Conservation (phyloP, 2,888 invertebrate species). For the Drosophila emarginata region DNA sequence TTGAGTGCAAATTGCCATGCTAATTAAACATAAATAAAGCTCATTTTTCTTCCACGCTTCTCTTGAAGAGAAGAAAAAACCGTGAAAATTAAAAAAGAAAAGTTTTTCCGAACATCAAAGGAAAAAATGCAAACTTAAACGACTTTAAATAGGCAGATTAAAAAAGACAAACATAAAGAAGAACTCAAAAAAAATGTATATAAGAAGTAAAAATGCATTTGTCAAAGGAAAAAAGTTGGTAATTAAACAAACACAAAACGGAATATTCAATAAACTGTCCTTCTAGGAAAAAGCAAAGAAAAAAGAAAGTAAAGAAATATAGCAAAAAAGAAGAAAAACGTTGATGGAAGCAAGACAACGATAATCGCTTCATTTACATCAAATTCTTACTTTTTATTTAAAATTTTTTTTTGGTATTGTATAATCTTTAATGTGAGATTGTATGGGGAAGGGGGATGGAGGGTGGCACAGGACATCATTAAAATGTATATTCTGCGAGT, state of each 20-base stretch:
- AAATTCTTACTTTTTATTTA: slow-evolving; percentile 17
- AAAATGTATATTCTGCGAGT: slow-evolving; percentile 4
- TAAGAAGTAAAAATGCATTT: slow-evolving; percentile 52
- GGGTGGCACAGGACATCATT: slow-evolving; percentile 18
- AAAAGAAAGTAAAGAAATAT: slow-evolving; percentile 13
- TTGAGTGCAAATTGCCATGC: slow-evolving; percentile 49
- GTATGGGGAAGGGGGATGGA: neutral
- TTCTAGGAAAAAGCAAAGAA: slow-evolving; percentile 12
- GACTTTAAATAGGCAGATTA: slow-evolving; percentile 74
- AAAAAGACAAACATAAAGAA: slow-evolving; percentile 35
- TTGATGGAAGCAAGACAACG: slow-evolving; percentile 51
- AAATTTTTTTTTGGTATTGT: slow-evolving; percentile 4
- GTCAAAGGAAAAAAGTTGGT: slow-evolving; percentile 69
- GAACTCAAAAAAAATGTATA: slow-evolving; percentile 16
- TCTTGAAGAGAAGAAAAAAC: slow-evolving; percentile 19
- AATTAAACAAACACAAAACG: slow-evolving; percentile 76
- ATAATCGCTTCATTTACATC: slow-evolving; percentile 58
- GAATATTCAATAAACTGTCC: slow-evolving; percentile 69
- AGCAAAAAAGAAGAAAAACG: slow-evolving; percentile 18
- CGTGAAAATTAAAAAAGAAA: slow-evolving; percentile 57
- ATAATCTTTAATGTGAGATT: slow-evolving; percentile 31
- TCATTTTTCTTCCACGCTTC: slow-evolving; percentile 24
- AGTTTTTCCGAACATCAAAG: slow-evolving; percentile 62
- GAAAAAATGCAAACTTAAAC: slow-evolving; percentile 49
- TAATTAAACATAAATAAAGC: slow-evolving; percentile 63